Evolutionary conservation across 92 coral and sea anemone genomes (phyloP).

Genomic region (Phenganax stokvisi): DNA sequence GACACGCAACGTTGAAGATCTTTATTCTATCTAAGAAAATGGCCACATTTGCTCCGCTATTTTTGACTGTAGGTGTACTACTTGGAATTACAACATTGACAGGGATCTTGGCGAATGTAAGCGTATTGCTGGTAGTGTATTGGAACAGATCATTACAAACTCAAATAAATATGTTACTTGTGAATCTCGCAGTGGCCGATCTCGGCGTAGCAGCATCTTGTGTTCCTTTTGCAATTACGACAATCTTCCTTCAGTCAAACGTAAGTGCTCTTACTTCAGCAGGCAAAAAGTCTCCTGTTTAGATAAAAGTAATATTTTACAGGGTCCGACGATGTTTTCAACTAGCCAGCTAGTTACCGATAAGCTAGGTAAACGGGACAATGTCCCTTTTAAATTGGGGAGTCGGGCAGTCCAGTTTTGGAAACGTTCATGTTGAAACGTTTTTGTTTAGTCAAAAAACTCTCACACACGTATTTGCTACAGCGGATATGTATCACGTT

Average conservation of each 20-base stretch:
- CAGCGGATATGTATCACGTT: too few species aligned
- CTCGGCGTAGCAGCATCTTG: constrained; percentile 96
- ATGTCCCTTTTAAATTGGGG: too few species aligned
- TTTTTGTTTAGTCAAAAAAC: too few species aligned
- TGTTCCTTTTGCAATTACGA: constrained; percentile 94
- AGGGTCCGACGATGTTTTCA: too few species aligned
- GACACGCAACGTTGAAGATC: neutral
- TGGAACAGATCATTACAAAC: constrained; percentile 84
- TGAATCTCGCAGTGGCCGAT: constrained; percentile 83
- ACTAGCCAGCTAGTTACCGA: too few species aligned
- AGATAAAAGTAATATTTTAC: too few species aligned
- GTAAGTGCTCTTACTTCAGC: constrained; percentile 29
- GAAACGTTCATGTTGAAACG: too few species aligned
- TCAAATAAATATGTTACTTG: constrained; percentile 71
- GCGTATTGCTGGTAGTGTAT: constrained; percentile 80
- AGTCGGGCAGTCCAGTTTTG: too few species aligned
- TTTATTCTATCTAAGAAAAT: neutral
- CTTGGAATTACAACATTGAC: constrained; percentile 76
- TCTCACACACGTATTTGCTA: too few species aligned
- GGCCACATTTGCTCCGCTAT: constrained; percentile 54
- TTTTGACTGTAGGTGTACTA: constrained; percentile 67
- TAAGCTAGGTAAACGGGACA: too few species aligned
- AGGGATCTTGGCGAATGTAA: constrained; percentile 82
- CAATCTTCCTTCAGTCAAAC: constrained; percentile 70
- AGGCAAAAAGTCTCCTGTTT: too few species aligned